Conservation (phyloP, 1,140 invertebrate genomes). For the Spodoptera litura region DNA sequence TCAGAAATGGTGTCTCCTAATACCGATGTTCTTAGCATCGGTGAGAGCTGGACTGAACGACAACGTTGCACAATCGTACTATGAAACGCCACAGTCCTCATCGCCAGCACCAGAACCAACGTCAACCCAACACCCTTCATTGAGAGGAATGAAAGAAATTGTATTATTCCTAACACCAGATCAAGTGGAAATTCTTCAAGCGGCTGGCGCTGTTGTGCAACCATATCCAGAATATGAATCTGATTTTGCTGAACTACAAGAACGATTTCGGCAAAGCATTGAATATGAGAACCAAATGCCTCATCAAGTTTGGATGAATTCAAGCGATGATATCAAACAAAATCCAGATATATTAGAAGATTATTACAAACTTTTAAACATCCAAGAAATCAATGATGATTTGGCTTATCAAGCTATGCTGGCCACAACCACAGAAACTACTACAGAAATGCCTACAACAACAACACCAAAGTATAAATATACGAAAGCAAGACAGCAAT, state of each 20-base stretch:
- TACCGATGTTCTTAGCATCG: conserved; percentile 45
- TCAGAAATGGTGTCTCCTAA: conserved; percentile 51
- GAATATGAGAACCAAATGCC: neutral
- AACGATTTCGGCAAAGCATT: conserved; percentile 7
- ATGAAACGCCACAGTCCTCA: conserved; percentile 41
- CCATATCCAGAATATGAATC: conserved; percentile 25
- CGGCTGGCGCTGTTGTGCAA: conserved; percentile 52
- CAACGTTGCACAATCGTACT: conserved; percentile 61
- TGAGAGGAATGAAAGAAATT: conserved; percentile 66
- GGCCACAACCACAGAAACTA: neutral
- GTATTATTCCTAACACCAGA: conserved; percentile 72
- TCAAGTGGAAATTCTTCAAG: conserved; percentile 68
- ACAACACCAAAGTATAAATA: conserved; percentile 15
- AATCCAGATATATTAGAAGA: neutral
- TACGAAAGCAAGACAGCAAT: neutral
- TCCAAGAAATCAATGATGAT: conserved; percentile 33
- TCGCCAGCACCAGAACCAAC: conserved; percentile 25
- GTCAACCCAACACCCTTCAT: conserved; percentile 50
- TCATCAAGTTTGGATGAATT: neutral
- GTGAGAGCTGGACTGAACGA: conserved; percentile 44
- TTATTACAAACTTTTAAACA: conserved; percentile 22
- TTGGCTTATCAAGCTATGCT: neutral
- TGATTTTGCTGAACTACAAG: neutral
- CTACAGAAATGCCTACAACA: conserved; percentile 1
- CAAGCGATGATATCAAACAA: neutral